phyloP scores from a whole-genome alignment of 2,113 vertebrate genomes.

The Amphiprion percula region DNA sequence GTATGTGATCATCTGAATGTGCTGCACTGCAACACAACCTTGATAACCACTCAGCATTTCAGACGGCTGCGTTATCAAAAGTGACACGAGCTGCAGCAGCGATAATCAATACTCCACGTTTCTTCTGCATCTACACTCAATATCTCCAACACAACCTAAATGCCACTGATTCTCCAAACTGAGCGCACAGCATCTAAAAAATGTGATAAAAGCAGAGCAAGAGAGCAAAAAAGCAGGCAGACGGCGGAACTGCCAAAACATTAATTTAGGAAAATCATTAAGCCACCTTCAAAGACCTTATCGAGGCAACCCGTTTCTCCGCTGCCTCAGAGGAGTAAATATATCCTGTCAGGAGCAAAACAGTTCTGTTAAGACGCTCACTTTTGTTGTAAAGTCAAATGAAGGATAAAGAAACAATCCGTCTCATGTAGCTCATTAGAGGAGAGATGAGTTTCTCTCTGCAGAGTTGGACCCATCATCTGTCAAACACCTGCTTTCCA shows the following conservation, averaged over 20 bases:
- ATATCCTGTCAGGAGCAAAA: slow-evolving; percentile 49
- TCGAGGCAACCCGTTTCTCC: slow-evolving; percentile 49
- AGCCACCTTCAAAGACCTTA: slow-evolving; percentile 58
- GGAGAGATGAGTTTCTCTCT: slow-evolving; percentile 62
- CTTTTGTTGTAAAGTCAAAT: slow-evolving; percentile 79
- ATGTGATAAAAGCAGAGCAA: slow-evolving; percentile 34
- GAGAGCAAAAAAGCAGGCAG: slow-evolving; percentile 46
- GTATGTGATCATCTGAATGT: not conserved
- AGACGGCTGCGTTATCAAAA: slow-evolving; percentile 33
- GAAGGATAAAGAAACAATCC: slow-evolving; percentile 74
- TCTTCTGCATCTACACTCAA: slow-evolving; percentile 35
- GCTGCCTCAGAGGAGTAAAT: slow-evolving; percentile 60
- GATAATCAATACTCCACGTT: slow-evolving; percentile 50
- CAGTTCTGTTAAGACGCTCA: slow-evolving; percentile 59
- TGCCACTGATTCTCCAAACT: slow-evolving; percentile 50
- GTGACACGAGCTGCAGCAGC: slow-evolving; percentile 30
- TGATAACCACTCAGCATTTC: slow-evolving; percentile 28
- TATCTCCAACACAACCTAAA: slow-evolving; percentile 41
- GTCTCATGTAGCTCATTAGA: slow-evolving; percentile 77
- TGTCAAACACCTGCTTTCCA: slow-evolving; percentile 74
- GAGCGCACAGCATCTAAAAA: slow-evolving; percentile 53
- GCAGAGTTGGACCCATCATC: slow-evolving; percentile 70
- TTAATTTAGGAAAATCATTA: slow-evolving; percentile 74
- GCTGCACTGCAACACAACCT: slow-evolving; percentile 12
- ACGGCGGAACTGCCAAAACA: slow-evolving; percentile 61